Evolutionary conservation across 2,797 vertebrate species (phyloP), one percentile per base, ranked within the genome.

Genomic region (Onychomys leucogaster): DNA sequence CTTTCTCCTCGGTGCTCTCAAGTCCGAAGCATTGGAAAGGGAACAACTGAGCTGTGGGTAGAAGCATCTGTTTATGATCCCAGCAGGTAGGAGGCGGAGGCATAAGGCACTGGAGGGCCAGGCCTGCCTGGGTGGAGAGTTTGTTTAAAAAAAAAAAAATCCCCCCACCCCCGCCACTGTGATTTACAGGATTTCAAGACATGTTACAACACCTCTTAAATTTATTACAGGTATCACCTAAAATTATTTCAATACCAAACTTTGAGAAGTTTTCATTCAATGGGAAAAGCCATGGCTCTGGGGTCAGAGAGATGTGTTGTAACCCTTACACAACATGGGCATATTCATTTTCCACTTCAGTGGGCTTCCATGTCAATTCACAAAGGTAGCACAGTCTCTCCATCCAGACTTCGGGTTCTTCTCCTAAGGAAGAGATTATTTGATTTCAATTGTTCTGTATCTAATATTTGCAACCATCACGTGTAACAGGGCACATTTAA

Each of bases 181-280:
- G 49, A 91, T 71, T 94, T 97, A 92, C 6, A 92, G 29, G 89
- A 78, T 83, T 93, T 95, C 90, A 90, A 88, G 32, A 4, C 69
- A 2, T 92, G 6, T 91, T 94, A 49, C 41, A 97, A 55, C 5
- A 95, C 46, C 34, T 85, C 13, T 57, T 90, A 85, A 92, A 93
- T 96, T 94, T 90, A 91, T 95, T 52, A 78, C 29, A 84, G 41
- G 49, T 97, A 2, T 55, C 63, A 88, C 25, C 32, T 91, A 93
- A 96, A 97, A 96, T 96, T 19, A 89, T 95, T 71, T 96, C 55
- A 67, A 14, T 25, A 89, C 41, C 63, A 77, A 55, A 92, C 92
- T 96, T 95, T 57, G 46, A 71, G 8, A 96, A 92, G 80, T 43
- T 87, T 61, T 89, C 55, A 78, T 96, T 95, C 90, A 86, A 77